Evolutionary conservation across 1,140 invertebrate species (phyloP).

Genomic region (Radopholus similis): DNA sequence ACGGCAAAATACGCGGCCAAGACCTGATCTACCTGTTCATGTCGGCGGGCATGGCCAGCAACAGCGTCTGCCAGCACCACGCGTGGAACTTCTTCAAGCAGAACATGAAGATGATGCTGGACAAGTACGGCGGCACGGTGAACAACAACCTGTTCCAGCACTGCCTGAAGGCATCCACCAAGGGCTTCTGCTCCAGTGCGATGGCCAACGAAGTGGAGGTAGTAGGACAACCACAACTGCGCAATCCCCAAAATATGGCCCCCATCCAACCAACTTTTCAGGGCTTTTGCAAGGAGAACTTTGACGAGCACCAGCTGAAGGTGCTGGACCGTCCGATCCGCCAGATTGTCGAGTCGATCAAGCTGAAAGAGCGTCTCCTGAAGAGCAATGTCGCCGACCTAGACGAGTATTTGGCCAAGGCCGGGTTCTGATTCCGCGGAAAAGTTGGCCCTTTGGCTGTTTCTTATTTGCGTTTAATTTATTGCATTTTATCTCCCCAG

Average conservation of each 20-base stretch:
- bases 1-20: conserved; percentile 83
- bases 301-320: conserved; percentile 5
- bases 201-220: conserved; percentile 27
- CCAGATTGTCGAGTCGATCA: conserved; percentile 23
- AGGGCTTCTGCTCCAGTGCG: conserved; percentile 11
- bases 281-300: conserved; percentile 23
- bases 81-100: conserved; percentile 86
- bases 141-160: conserved; percentile 52
- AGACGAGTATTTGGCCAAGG: conserved; percentile 7
- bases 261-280: conserved; percentile 4
- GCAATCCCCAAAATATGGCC: background rate
- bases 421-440: background rate
- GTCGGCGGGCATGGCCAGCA: conserved; percentile 63
- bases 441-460: no score
- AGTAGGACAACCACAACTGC: background rate
- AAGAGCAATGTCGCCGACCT: conserved; percentile 20
- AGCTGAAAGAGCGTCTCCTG: conserved; percentile 25
- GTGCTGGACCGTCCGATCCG: conserved; percentile 25
- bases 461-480: no score
- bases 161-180: conserved; percentile 27
- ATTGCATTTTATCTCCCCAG: no score
- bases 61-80: conserved; percentile 71
- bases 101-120: conserved; percentile 71
- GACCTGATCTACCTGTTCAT: conserved; percentile 83
- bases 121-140: conserved; percentile 43